Base-by-base conservation (phyloP, 2,888 invertebrate species). In the Gasteruption jaculator region DNA sequence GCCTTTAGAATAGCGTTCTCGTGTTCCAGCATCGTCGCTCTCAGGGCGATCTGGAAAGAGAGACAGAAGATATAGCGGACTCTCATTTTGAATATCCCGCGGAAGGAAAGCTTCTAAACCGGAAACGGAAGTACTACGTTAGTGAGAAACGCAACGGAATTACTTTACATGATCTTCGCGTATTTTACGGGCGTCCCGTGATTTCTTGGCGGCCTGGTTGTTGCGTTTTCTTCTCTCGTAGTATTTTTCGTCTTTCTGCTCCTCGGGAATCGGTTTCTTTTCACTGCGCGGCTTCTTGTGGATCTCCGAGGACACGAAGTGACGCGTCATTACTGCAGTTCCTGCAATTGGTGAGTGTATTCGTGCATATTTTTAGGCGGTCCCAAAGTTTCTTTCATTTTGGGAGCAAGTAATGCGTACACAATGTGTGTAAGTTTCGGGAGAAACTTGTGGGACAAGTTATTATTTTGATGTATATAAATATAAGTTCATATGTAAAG, bases 191-290 rank as follows among this genome's bases (percentile, higher is more conserved):
- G 91, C 90, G 67, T 93, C 93, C 19, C 93, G 72, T 0, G 91
- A 91, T 68, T 92, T 93, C 71, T 93, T 93, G 1, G 92, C 93
- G 0, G 93, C 93, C 63, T 88, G 83, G 68, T 93, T 93, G 70
- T 93, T 93, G 6, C 91, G 74, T 61, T 86, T 82, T 44, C 93
- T 75, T 30, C 91, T 74, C 68, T 93, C 92, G 67, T 84, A 92
- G 70, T 93, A 93, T 68, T 89, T 91, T 46, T 85, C 86, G 58
- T 93, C 92, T 61, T 93, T 93, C 63, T 87, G 79, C 34, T 89
- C 90, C 0, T 84, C 81, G 0, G 92, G 92, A 38, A 91, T 91
- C 0, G 91, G 86, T 38, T 89, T 81, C 63, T 91, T 91, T 63
- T 89, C 89, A 0, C 89, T 86, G 3, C 91, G 76, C 0, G 84